These are phyloP conservation scores for Harpegnathos saltator DNA, from an alignment of 1,140 invertebrate species.

Conservation along the genomic window DNA sequence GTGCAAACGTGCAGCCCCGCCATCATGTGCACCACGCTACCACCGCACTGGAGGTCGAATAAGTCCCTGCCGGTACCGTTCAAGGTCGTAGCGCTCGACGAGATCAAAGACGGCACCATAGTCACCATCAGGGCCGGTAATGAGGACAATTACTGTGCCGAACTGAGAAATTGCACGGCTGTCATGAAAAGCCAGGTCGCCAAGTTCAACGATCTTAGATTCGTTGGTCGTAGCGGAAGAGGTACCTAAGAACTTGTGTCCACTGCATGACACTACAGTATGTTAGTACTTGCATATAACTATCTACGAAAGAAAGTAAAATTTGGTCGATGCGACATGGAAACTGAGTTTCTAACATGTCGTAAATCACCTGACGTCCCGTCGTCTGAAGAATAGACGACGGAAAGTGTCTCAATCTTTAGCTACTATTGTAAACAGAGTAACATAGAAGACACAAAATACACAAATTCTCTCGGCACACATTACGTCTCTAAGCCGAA, in stretches of 20 bases:
- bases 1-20: conserved; percentile 96
- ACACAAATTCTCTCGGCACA: no score
- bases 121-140: conserved; percentile 97
- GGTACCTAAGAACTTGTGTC: conserved; percentile 86
- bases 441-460: no score
- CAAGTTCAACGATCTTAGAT: conserved; percentile 98
- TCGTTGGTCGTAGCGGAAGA: conserved; percentile 97
- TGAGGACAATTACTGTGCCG: conserved; percentile 98
- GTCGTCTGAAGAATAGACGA: no score
- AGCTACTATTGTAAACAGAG: no score
- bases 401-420: no score
- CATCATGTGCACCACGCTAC: conserved; percentile 95
- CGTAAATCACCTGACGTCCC: no score
- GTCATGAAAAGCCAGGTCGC: conserved; percentile 98
- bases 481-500: no score
- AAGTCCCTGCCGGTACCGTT: conserved; percentile 97
- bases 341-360: no score
- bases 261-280: no score
- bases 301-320: no score
- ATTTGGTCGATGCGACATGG: no score
- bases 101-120: conserved; percentile 96
- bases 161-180: conserved; percentile 96
- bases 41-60: conserved; percentile 98
- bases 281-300: no score
- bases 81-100: conserved; percentile 95